Evolutionary conservation across 53 echinoderm and acorn worm species (phyloP).

Genomic region (Glandiceps talaboti): DNA sequence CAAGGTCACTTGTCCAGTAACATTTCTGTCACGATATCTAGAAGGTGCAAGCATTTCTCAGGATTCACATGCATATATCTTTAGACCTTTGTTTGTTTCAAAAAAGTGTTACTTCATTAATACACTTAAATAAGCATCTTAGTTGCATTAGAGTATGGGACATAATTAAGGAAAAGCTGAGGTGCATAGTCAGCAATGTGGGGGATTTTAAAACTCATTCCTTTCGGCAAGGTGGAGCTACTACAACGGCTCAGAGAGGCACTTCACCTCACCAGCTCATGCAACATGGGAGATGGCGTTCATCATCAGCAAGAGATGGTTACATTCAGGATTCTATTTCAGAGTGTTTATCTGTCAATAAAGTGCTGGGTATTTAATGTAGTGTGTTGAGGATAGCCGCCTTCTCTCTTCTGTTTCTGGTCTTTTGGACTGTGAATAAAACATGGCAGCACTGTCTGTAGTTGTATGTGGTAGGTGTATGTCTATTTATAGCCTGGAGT

Average conservation of each 20-base stretch:
- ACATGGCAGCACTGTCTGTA: too few species aligned
- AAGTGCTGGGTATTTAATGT: too few species aligned
- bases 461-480: not conserved
- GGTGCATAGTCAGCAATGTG: not conserved
- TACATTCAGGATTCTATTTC: not conserved
- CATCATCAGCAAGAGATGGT: not conserved
- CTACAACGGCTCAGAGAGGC: not conserved
- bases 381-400: not conserved
- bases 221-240: not conserved
- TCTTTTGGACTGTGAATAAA: too few species aligned
- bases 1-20: not conserved
- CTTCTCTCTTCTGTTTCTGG: not conserved
- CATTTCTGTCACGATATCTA: not conserved
- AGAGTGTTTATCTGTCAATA: not conserved
- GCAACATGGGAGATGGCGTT: not conserved
- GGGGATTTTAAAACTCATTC: not conserved
- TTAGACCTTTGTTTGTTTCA: not conserved
- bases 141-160: not conserved
- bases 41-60: not conserved
- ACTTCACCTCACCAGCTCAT: not conserved
- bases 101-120: too few species aligned
- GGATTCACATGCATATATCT: not conserved
- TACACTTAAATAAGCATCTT: not conserved
- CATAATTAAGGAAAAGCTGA: not conserved
- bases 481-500: not conserved